Evolutionary conservation across 1,140 invertebrate species (phyloP).

Genomic region (Liolophura sinensis): DNA sequence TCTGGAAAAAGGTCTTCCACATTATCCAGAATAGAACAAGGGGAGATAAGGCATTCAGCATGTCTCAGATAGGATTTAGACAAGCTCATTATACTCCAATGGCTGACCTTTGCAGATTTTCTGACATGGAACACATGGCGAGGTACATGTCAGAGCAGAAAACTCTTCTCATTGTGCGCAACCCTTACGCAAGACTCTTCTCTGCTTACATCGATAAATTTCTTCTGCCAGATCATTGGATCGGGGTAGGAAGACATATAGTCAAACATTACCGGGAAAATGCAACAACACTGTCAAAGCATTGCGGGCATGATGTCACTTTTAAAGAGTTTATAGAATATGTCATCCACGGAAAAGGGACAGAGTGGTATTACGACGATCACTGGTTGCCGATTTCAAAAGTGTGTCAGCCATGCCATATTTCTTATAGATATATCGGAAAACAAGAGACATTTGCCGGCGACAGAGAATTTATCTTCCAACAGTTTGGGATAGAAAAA

Average conservation of each 20-base stretch:
- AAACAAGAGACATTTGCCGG: conserved; percentile 18
- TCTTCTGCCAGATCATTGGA: conserved; percentile 8
- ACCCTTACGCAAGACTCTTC: conserved; percentile 20
- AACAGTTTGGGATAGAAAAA: neutral
- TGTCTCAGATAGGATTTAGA: neutral
- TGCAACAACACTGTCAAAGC: neutral
- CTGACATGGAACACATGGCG: neutral
- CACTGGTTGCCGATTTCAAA: conserved; percentile 13
- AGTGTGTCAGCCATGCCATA: conserved; percentile 11
- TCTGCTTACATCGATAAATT: conserved; percentile 26
- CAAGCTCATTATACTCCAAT: neutral
- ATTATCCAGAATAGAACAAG: neutral
- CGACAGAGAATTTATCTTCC: conserved; percentile 11
- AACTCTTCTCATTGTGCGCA: conserved; percentile 13
- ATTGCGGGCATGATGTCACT: conserved; percentile 4
- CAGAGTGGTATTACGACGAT: neutral
- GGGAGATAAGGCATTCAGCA: neutral
- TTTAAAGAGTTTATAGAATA: conserved; percentile 3
- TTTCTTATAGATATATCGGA: conserved; percentile 8
- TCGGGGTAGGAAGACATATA: neutral
- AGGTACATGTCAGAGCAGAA: neutral
- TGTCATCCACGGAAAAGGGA: conserved; percentile 1
- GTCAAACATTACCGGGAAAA: neutral
- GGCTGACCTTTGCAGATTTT: neutral
- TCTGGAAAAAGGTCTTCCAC: conserved; percentile 4